These are phyloP conservation scores for Eupristina koningsbergeri DNA, from an alignment of 1,140 invertebrate species.

Conservation along the genomic window DNA sequence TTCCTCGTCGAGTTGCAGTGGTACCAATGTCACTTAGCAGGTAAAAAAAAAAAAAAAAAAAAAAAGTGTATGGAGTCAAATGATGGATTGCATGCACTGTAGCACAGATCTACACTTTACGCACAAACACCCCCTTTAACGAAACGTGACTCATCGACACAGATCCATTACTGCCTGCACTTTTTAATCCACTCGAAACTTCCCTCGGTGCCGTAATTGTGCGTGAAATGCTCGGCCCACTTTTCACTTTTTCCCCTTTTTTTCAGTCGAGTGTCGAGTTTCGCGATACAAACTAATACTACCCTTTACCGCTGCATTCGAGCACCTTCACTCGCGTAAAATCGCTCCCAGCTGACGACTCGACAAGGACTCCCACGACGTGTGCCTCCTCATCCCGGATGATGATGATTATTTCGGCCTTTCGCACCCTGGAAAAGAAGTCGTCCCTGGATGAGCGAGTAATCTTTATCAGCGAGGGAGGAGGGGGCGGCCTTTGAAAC, in stretches of 20 bases:
- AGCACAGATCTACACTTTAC: neutral
- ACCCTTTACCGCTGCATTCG: neutral
- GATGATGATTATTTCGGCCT: too few relatives aligned
- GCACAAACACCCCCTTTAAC: neutral
- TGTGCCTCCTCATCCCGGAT: too few relatives aligned
- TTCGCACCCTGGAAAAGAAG: constrained; percentile 29
- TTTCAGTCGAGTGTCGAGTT: too few relatives aligned
- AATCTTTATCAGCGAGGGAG: too few relatives aligned
- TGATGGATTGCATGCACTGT: neutral
- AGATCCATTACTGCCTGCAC: constrained; percentile 1
- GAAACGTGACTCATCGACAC: constrained; percentile 22
- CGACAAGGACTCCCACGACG: constrained; percentile 13
- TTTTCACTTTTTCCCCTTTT: neutral
- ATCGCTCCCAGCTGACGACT: neutral
- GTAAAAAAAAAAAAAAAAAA: too few relatives aligned
- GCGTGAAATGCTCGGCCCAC: neutral
- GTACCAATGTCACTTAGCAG: neutral
- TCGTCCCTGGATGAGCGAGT: neutral
- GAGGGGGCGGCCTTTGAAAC: neutral
- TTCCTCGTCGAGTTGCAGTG: neutral
- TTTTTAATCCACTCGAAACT: constrained; percentile 9
- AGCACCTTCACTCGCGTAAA: neutral
- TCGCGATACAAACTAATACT: neutral
- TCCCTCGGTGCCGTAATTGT: constrained; percentile 25
- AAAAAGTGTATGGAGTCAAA: neutral